Base-by-base conservation (phyloP, 2,888 invertebrate species). In the Thymelicus lineola region DNA sequence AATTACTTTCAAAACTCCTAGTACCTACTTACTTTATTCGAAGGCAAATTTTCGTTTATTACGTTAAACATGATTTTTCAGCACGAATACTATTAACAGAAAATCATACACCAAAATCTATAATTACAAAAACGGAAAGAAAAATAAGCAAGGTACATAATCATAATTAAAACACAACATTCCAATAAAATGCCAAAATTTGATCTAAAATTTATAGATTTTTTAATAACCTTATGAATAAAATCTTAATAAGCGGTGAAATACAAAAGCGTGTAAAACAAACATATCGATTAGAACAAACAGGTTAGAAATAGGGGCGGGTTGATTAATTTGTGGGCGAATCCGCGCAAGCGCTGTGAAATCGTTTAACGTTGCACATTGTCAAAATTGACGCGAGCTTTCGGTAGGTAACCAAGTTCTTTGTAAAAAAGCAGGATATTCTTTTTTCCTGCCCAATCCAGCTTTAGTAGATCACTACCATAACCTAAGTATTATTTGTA, bases 171-270 rank as follows among this genome's bases (percentile, higher is more conserved):
- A 45, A 66, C 62, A 55, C 17, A 84, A 86, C 82, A 79, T 74
- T 57, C 64, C 35, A 70, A 53, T 17, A 20, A 67, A 72, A 74
- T 71, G 72, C 57, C 53, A 55, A 63, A 48, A 14, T 46, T n/a
- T 45, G 9, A 17, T 17, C 10, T 50, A n/a, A 62, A 55, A 62
- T 62, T 62, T 66, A 63, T 62, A 20, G 48, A 38, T 12, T 58
- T 62, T 57, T 69, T 69, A 57, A 77, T 75, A 75, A 75, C 78
- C 77, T 83, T 86, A 93, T 93, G 91, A 91, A 93, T 93, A 93
- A 93, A 92, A 93, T 90, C 93, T 93, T 89, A 93, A 92, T 93
- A 82, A 93, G 88, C 90, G 89, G 89, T 76, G 75, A 79, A 77
- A 74, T 74, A 81, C 79, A 83, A 89, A 87, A 77, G 78, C 75